phyloP scores from a whole-genome alignment of 1,140 invertebrate genomes.

The Drosophila bipectinata region DNA sequence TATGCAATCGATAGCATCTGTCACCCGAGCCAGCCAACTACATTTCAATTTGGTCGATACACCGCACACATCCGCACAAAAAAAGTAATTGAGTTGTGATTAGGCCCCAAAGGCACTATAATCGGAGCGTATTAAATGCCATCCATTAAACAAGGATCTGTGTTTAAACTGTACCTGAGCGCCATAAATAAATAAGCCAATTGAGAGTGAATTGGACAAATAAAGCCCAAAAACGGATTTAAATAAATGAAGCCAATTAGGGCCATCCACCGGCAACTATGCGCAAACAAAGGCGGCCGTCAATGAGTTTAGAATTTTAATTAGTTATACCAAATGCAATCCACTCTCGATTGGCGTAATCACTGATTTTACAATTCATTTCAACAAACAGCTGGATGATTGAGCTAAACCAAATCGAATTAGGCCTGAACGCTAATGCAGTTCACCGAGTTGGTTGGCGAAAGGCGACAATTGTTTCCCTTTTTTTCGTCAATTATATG shows the following conservation, averaged over 20 bases:
- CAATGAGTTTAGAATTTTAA: slow-evolving; percentile 50
- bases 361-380: slow-evolving; percentile 47
- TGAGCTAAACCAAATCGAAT: slow-evolving; percentile 27
- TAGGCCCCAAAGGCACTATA: slow-evolving; percentile 19
- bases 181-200: slow-evolving; percentile 35
- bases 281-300: slow-evolving; percentile 33
- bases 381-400: slow-evolving; percentile 26
- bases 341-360: slow-evolving; percentile 38
- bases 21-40: slow-evolving; percentile 39
- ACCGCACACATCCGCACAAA: too few relatives aligned
- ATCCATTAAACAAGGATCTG: slow-evolving; percentile 8
- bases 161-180: slow-evolving; percentile 13
- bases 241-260: slow-evolving; percentile 54
- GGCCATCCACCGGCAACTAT: slow-evolving; percentile 9
- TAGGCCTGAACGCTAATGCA: slow-evolving; percentile 26
- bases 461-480: slow-evolving; percentile 7
- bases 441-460: slow-evolving; percentile 24
- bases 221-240: slow-evolving; percentile 21
- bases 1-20: slow-evolving; percentile 66
- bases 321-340: slow-evolving; percentile 46
- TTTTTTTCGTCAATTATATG: not conserved
- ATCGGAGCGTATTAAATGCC: slow-evolving; percentile 12
- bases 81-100: slow-evolving; percentile 47
- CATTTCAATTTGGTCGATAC: slow-evolving; percentile 22
- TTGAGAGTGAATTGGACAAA: slow-evolving; percentile 30